Evolutionary conservation across 64 coral and sea anemone genomes (phyloP).

Genomic region (Dendronephthya gigantea): DNA sequence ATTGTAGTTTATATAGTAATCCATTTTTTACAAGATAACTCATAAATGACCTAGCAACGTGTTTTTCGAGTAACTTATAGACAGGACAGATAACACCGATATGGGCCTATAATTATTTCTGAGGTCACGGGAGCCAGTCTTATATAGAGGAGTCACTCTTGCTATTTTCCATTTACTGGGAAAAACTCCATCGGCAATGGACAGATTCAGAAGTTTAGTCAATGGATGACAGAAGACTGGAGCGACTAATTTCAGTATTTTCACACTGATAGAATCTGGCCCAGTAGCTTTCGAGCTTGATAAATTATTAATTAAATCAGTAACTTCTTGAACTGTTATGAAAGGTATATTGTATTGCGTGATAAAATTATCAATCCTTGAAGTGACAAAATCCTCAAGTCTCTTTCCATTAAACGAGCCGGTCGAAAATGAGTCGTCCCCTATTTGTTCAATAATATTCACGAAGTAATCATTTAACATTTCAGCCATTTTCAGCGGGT

Average conservation of each 20-base stretch:
- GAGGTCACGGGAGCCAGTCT: background rate
- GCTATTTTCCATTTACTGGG: background rate
- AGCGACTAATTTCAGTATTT: constrained; percentile 11
- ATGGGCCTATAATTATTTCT: constrained; percentile 21
- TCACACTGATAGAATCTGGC: constrained; percentile 30
- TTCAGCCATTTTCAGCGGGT: constrained; percentile 32
- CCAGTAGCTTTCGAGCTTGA: constrained; percentile 34
- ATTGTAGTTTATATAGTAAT: constrained; percentile 1
- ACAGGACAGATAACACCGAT: background rate
- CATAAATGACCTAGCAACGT: constrained; percentile 2
- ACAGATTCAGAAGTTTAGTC: background rate
- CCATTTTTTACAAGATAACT: constrained; percentile 24
- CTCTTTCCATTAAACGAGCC: constrained; percentile 26
- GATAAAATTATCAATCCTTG: background rate
- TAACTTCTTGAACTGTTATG: constrained; percentile 19
- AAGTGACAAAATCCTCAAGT: constrained; percentile 1
- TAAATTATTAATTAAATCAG: constrained; percentile 29
- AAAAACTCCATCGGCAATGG: no score
- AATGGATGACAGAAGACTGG: constrained; percentile 19
- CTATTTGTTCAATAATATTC: constrained; percentile 30
- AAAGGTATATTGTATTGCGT: constrained; percentile 28
- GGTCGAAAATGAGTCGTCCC: background rate
- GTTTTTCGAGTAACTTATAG: constrained; percentile 38
- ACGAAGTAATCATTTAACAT: constrained; percentile 39
- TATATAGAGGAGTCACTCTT: constrained; percentile 17